Percentiles rank a stretch among this genome's conserved stretches.
phyloP scores from a whole-genome alignment of 92 coral and sea anemone species.

The Heteractis magnifica region DNA sequence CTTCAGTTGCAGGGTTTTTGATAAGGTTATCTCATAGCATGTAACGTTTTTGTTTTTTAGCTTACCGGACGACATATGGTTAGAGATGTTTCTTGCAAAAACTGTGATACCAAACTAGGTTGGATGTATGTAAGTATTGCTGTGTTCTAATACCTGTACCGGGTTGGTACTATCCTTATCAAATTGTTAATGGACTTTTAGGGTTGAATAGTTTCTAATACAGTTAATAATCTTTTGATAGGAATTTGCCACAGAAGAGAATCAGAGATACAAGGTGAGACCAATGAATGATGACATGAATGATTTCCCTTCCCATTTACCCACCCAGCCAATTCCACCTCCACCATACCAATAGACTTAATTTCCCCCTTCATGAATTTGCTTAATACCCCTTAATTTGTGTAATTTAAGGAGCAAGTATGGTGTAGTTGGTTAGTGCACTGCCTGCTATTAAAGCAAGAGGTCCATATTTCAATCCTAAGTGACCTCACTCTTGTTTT shows the following conservation, averaged over 20 bases:
- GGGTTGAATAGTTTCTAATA: not conserved
- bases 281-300: not conserved
- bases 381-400: too few species aligned
- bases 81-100: conserved; percentile 96
- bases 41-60: conserved; percentile 23
- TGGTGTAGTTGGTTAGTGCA: too few species aligned
- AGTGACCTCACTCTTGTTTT: too few species aligned
- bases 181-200: not conserved
- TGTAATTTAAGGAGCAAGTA: too few species aligned
- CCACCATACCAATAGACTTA: not conserved
- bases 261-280: conserved; percentile 88
- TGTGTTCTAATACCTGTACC: not conserved
- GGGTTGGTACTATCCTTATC: not conserved
- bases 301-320: too few species aligned
- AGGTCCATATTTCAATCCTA: too few species aligned
- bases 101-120: conserved; percentile 95
- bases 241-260: conserved; percentile 97
- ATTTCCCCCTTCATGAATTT: too few species aligned
- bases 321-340: not conserved
- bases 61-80: conserved; percentile 98
- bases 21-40: too few species aligned
- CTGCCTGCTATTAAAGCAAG: too few species aligned
- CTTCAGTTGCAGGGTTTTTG: too few species aligned
- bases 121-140: conserved; percentile 99
- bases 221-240: conserved; percentile 7